Evolutionary conservation across 2,888 invertebrate genomes (phyloP), one percentile per base, ranked within the genome.

Genomic region (Chymomyza fuscimana): DNA sequence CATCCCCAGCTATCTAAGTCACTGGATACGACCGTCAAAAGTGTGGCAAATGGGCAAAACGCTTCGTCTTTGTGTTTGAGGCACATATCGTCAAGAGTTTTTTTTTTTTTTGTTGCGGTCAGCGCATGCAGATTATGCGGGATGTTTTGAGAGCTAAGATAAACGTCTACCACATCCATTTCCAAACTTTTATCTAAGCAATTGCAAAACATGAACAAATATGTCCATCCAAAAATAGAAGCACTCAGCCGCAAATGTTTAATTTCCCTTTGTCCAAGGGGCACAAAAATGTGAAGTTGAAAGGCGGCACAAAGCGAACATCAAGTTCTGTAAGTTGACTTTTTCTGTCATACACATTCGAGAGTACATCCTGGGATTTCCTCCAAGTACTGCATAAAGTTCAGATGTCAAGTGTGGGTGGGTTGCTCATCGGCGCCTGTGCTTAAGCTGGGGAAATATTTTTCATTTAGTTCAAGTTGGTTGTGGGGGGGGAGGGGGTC

Each of bases 191-290:
- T 54, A 19, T 54, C 22, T 46, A 58, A 58, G 7, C 56, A 56
- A 25, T 25, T 25, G n/a, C 56, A 62, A 50, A 32, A 32, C 32
- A 32, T 32, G 32, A 32, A 32, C 32, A 9, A 5, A 32, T 32
- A 73, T 71, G 74, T 70, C 69, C 40, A 22, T 16, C 51, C 61
- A 46, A 19, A 61, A 54, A 67, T 52, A 52, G 54, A 62, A 19
- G 61, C 64, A 74, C 65, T 78, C 73, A 69, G 74, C 74, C 72
- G 77, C 73, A 86, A 80, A 79, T 74, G 79, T 87, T 86, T 86
- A 87, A 86, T 86, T 86, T 86, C 86, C 86, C 81, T 74, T 78
- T 73, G 72, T 79, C 70, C 19, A 67, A 59, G 60, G 67, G 56
- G 19, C 56, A 40, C 52, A 12, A 25, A 56, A 6, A 51, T 58